Evolutionary conservation across 2,888 invertebrate species (phyloP), one percentile per base, ranked within the genome.

Genomic region (Caenorhabditis sinica): DNA sequence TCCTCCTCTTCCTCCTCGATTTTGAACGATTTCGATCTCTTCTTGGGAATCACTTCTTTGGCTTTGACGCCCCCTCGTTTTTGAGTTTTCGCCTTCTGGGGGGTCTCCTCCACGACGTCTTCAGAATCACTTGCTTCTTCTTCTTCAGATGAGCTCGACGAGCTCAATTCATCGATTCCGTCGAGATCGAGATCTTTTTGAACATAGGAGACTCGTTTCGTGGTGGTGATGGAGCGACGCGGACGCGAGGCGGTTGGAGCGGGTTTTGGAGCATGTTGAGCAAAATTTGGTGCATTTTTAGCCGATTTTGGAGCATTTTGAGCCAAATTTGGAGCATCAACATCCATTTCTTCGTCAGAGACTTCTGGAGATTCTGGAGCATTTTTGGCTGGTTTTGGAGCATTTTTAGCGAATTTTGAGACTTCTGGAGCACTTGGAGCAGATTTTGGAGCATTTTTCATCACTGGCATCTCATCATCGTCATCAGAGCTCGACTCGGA

Each of bases 91-190:
- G n/a, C n/a, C 45, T 9, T 66, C 33, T 17, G 33, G 30, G 20
- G 33, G 28, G 15, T 60, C 56, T 17, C 4, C 28, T 77, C 49
- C 49, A 60, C 40, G 5, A n/a, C 58, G n/a, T 25, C 40, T 9
- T 45, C 63, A 11, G 56, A 49, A 63, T 80, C 66, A 23, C 66
- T 60, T 49, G 36, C 60, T n/a, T 60, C 60, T n/a, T 60, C 60
- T n/a, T 60, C 60, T 15, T 68, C 68, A 5, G 61, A 73, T 4
- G 73, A 74, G 1, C 65, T 63, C 4, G 79, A 80, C 0, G 73
- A 74, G 9, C 56, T 56, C 36, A 74, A n/a, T 43, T 61, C 53
- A n/a, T 71, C 36, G 45, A 68, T 61, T n/a, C 58, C 49, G 43
- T 61, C 69, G 17, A 51, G 33, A 33, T 72, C 40, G 2, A 40